A percentile compares a stretch with the other conserved stretches of the same genome.
Evolutionary conservation across 2,888 invertebrate genomes (phyloP).

Genomic region (Penaeus monodon): DNA sequence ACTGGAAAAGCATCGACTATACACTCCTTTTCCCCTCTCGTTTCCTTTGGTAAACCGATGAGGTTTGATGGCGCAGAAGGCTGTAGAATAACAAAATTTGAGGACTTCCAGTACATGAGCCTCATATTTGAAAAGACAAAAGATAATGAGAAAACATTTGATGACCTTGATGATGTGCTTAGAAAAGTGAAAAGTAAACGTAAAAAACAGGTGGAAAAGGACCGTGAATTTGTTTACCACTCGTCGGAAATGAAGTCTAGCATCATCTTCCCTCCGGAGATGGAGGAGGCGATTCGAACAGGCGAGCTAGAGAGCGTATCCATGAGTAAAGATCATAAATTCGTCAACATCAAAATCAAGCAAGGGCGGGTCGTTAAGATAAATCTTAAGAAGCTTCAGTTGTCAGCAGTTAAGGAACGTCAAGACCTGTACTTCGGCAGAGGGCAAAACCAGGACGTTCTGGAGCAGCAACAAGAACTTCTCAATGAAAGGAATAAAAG

Average conservation of each 20-base stretch:
- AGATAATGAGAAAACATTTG: slow-evolving; percentile 58
- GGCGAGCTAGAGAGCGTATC: slow-evolving; percentile 64
- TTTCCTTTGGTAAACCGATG: slow-evolving; percentile 65
- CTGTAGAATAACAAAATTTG: slow-evolving; percentile 57
- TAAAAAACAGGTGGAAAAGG: slow-evolving; percentile 43
- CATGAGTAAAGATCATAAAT: slow-evolving; percentile 61
- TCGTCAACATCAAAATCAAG: slow-evolving; percentile 57
- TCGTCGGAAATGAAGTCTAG: slow-evolving; percentile 53
- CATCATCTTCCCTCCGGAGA: slow-evolving; percentile 59
- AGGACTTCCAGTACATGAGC: slow-evolving; percentile 45
- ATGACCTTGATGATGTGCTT: slow-evolving; percentile 54
- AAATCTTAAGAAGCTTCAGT: slow-evolving; percentile 37
- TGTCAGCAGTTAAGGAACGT: slow-evolving; percentile 37
- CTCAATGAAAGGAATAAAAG: slow-evolving; percentile 56
- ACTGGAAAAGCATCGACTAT: slow-evolving; percentile 75
- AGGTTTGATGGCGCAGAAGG: slow-evolving; percentile 59
- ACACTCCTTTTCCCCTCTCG: slow-evolving; percentile 67
- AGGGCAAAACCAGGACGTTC: slow-evolving; percentile 62
- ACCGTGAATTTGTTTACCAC: slow-evolving; percentile 55
- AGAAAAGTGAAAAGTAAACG: slow-evolving; percentile 55
- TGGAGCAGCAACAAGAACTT: slow-evolving; percentile 60
- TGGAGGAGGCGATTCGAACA: slow-evolving; percentile 62
- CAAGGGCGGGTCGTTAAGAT: slow-evolving; percentile 62
- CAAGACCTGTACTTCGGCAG: slow-evolving; percentile 58
- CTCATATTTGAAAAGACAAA: slow-evolving; percentile 54